These are phyloP conservation scores for Parnassius orleans DNA, from an alignment of 2,888 invertebrate species.

Conservation along the genomic window DNA sequence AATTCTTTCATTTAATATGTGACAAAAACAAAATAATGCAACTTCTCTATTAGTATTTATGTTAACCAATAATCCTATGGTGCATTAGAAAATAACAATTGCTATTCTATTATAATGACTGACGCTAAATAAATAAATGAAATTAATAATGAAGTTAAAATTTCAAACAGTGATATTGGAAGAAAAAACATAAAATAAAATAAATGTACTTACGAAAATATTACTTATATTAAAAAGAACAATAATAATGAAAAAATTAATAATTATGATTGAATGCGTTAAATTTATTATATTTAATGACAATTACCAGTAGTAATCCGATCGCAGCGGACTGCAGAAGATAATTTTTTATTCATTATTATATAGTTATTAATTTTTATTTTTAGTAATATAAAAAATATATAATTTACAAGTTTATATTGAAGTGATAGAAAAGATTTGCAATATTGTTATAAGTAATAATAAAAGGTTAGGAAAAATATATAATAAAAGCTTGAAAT, in stretches of 20 bases:
- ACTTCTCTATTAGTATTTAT: no score
- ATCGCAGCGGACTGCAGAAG: slow-evolving; percentile 87
- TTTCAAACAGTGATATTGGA: slow-evolving; percentile 20
- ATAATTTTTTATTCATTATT: slow-evolving; percentile 52
- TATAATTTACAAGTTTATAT: slow-evolving; percentile 26
- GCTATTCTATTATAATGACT: not conserved
- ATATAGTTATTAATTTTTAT: slow-evolving; percentile 51
- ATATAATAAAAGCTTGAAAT: not conserved
- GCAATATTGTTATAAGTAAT: slow-evolving; percentile 24
- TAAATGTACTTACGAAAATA: slow-evolving; percentile 26
- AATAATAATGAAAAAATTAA: slow-evolving; percentile 44
- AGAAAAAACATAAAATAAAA: slow-evolving; percentile 22
- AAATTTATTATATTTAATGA: slow-evolving; percentile 49
- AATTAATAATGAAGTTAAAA: slow-evolving; percentile 25
- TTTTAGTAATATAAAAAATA: slow-evolving; percentile 36
- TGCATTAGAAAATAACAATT: slow-evolving; percentile 5
- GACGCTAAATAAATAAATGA: slow-evolving; percentile 27
- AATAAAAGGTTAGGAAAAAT: slow-evolving; percentile 19
- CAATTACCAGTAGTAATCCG: slow-evolving; percentile 88
- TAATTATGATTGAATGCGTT: slow-evolving; percentile 51
- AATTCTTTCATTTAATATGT: no score
- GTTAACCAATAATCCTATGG: not conserved
- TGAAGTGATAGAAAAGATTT: slow-evolving; percentile 29
- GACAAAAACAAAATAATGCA: no score
- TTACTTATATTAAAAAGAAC: slow-evolving; percentile 33